phyloP scores from a whole-genome alignment of 2,797 vertebrate genomes.

The Ctenosaura bakeri region DNA sequence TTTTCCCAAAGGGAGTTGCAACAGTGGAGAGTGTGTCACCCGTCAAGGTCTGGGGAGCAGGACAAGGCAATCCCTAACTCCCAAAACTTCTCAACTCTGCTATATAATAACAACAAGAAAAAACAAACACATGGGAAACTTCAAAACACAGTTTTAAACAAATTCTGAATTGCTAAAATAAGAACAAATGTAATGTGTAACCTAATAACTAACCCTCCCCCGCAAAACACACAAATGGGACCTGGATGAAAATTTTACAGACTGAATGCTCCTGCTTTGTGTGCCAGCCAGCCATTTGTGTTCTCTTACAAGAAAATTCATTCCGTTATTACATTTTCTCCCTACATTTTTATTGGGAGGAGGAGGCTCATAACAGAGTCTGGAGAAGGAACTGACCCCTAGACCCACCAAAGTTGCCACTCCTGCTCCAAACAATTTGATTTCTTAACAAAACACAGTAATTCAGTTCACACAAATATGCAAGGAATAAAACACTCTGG shows the following conservation, averaged over 20 bases:
- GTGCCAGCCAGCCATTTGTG: background rate
- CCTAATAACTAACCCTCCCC: background rate
- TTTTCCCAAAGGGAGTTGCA: too few species aligned
- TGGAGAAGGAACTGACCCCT: too few species aligned
- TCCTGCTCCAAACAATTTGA: too few species aligned
- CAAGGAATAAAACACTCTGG: background rate
- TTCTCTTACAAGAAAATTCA: background rate
- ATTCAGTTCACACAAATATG: background rate
- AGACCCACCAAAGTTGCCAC: too few species aligned
- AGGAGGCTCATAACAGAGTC: too few species aligned
- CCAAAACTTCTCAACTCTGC: too few species aligned
- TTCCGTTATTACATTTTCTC: background rate
- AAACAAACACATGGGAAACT: too few species aligned
- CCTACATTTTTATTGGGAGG: background rate
- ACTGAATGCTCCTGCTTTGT: background rate
- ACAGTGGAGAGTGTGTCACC: too few species aligned
- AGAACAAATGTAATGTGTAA: background rate
- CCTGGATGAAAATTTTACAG: background rate
- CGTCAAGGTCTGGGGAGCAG: too few species aligned
- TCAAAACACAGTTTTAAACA: background rate
- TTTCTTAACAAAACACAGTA: too few species aligned
- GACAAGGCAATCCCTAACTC: too few species aligned
- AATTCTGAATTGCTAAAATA: background rate
- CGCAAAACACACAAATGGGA: background rate
- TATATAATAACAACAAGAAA: too few species aligned